phyloP scores from a whole-genome alignment of 2,113 vertebrate species.

The Macroglossus sobrinus region DNA sequence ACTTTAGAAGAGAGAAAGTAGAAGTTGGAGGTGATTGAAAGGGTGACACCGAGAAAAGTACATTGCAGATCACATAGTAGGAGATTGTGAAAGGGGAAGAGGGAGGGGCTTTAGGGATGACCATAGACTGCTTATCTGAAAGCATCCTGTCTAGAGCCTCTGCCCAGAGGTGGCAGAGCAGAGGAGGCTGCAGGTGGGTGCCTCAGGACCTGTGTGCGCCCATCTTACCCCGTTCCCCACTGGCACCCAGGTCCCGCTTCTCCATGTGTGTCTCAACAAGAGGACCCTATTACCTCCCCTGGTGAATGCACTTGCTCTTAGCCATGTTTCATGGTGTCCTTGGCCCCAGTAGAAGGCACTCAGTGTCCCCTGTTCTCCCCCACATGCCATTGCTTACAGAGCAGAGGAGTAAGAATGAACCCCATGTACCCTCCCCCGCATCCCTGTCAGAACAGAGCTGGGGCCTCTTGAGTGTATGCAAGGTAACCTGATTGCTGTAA shows the following conservation, averaged over 20 bases:
- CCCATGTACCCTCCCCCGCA: accelerated
- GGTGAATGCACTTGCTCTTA: background rate
- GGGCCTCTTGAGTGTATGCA: background rate
- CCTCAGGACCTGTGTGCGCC: background rate
- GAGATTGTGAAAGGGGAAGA: background rate
- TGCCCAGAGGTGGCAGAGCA: background rate
- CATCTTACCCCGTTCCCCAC: background rate
- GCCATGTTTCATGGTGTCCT: background rate
- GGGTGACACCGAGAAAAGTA: background rate
- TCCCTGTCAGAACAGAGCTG: background rate
- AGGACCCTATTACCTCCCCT: background rate
- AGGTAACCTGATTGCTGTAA: background rate
- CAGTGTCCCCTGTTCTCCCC: accelerated
- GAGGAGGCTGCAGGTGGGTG: background rate
- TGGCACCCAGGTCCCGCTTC: background rate
- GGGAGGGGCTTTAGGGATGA: background rate
- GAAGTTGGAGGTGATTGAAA: background rate
- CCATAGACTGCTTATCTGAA: accelerated
- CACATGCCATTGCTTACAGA: accelerated
- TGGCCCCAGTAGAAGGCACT: background rate
- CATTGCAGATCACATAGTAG: background rate
- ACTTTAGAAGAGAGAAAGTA: background rate
- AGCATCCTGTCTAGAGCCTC: background rate
- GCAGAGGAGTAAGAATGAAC: background rate
- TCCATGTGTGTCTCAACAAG: accelerated